These are phyloP conservation scores for Parauchenoglanis punctatus DNA, from an alignment of 2,797 vertebrate species.

Conservation along the genomic window DNA sequence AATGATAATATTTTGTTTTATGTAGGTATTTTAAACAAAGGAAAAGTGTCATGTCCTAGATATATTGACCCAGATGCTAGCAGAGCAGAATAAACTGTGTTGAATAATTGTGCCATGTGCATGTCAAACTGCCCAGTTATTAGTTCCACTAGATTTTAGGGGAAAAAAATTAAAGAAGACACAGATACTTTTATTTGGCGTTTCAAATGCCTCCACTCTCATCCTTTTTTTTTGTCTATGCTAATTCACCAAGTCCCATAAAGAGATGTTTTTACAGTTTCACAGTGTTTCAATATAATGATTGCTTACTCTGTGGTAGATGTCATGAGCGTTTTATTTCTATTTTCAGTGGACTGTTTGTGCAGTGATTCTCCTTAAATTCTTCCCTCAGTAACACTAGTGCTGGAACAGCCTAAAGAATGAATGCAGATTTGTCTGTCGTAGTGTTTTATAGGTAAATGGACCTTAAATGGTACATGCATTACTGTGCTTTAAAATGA, in stretches of 20 bases:
- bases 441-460: slow-evolving; percentile 41
- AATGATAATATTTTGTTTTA: slow-evolving; percentile 27
- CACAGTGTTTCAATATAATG: slow-evolving; percentile 35
- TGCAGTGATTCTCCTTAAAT: slow-evolving; percentile 50
- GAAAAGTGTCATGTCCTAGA: slow-evolving; percentile 19
- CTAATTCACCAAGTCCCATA: not conserved
- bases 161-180: not conserved
- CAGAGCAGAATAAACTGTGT: slow-evolving; percentile 31
- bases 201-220: not conserved
- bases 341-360: slow-evolving; percentile 51
- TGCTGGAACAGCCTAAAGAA: slow-evolving; percentile 45
- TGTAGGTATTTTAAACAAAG: slow-evolving; percentile 15
- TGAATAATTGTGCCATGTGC: slow-evolving; percentile 44
- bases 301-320: slow-evolving; percentile 47
- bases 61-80: slow-evolving; percentile 9
- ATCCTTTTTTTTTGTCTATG: not conserved
- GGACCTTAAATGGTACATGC: slow-evolving; percentile 41
- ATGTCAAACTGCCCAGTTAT: slow-evolving; percentile 35
- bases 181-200: not conserved
- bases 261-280: slow-evolving; percentile 27
- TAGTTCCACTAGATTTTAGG: slow-evolving; percentile 2
- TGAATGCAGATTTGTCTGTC: slow-evolving; percentile 47
- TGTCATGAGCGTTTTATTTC: slow-evolving; percentile 51
- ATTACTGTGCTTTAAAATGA: slow-evolving; percentile 46
- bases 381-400: slow-evolving; percentile 49